A percentile compares a stretch with the other conserved stretches of the same genome.
Conservation (phyloP, 1,140 invertebrate species). For the Drosophila baimaii region DNA sequence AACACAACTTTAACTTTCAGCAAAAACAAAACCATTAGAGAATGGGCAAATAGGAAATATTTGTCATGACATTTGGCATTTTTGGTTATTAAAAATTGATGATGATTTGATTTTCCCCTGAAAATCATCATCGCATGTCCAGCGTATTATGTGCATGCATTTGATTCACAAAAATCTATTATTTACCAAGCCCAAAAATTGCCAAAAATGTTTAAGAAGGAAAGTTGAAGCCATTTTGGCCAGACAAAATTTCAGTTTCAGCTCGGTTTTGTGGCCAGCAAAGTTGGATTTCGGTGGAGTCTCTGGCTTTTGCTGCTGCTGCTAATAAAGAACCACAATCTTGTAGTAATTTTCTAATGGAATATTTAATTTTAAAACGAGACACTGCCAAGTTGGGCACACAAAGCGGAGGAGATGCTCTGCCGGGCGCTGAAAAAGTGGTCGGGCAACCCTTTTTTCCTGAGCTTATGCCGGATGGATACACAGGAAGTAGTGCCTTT, state of each 20-base stretch:
- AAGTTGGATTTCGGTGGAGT: conserved; percentile 56
- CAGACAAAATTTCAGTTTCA: conserved; percentile 13
- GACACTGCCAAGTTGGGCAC: conserved; percentile 61
- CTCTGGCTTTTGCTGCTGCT: conserved; percentile 31
- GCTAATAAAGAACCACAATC: conserved; percentile 75
- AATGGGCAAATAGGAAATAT: conserved; percentile 45
- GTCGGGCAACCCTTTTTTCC: conserved; percentile 69
- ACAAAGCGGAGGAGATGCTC: conserved; percentile 54
- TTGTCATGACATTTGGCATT: conserved; percentile 58
- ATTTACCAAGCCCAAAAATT: conserved; percentile 21
- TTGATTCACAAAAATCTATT: conserved; percentile 18
- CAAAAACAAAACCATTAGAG: conserved; percentile 41
- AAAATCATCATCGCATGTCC: conserved; percentile 38
- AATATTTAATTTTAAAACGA: conserved; percentile 84
- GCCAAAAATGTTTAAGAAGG: conserved; percentile 1
- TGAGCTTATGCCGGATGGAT: conserved; percentile 78
- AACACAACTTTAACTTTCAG: conserved; percentile 18
- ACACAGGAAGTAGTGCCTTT: conserved; percentile 79
- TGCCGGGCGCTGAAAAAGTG: conserved; percentile 61
- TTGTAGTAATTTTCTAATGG: conserved; percentile 84
- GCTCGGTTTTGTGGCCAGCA: conserved; percentile 33
- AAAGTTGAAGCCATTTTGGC: conserved; percentile 1
- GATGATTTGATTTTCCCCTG: conserved; percentile 32
- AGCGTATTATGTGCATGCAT: no score
- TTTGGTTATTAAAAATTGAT: conserved; percentile 60